Conservation (phyloP, 2,113 vertebrate genomes). For the Odontesthes bonariensis region DNA sequence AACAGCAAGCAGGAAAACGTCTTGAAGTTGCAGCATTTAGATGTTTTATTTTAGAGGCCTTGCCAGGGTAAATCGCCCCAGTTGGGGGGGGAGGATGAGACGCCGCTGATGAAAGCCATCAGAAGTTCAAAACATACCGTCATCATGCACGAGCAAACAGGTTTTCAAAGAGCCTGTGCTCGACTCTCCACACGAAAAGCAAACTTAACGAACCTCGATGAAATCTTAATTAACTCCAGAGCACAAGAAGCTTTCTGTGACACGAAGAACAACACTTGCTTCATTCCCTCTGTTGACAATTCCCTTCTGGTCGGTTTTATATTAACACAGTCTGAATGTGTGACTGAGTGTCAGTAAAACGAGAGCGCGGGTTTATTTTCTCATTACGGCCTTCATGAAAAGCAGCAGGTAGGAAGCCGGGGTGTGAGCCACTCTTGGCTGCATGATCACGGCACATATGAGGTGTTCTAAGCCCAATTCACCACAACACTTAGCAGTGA, state of each 20-base stretch:
- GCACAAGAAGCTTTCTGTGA: slow-evolving; percentile 60
- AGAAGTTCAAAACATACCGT: slow-evolving; percentile 53
- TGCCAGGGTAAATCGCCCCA: slow-evolving; percentile 35
- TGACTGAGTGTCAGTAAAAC: slow-evolving; percentile 50
- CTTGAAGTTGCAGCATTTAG: slow-evolving; percentile 46
- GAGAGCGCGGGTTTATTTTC: slow-evolving; percentile 62
- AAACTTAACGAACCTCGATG: slow-evolving; percentile 45
- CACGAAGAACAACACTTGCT: slow-evolving; percentile 66
- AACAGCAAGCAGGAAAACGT: slow-evolving; percentile 56
- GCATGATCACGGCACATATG: slow-evolving; percentile 26
- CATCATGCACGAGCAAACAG: slow-evolving; percentile 42
- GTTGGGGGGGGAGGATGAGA: slow-evolving; percentile 3
- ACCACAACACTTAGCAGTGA: slow-evolving; percentile 41
- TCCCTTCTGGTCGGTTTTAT: slow-evolving; percentile 39
- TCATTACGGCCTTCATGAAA: slow-evolving; percentile 63
- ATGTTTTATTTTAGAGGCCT: slow-evolving; percentile 37
- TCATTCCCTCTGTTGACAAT: slow-evolving; percentile 37
- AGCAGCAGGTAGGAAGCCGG: slow-evolving; percentile 59
- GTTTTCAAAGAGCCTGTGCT: slow-evolving; percentile 30
- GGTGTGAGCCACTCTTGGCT: slow-evolving; percentile 46
- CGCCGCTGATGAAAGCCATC: slow-evolving; percentile 54
- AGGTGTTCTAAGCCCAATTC: slow-evolving; percentile 55
- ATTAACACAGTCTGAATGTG: slow-evolving; percentile 55
- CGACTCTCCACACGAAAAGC: slow-evolving; percentile 28
- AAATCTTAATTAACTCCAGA: slow-evolving; percentile 73